These are phyloP conservation scores for Nyctereutes procyonoides DNA, from an alignment of 2,113 vertebrate species.

Conservation along the genomic window DNA sequence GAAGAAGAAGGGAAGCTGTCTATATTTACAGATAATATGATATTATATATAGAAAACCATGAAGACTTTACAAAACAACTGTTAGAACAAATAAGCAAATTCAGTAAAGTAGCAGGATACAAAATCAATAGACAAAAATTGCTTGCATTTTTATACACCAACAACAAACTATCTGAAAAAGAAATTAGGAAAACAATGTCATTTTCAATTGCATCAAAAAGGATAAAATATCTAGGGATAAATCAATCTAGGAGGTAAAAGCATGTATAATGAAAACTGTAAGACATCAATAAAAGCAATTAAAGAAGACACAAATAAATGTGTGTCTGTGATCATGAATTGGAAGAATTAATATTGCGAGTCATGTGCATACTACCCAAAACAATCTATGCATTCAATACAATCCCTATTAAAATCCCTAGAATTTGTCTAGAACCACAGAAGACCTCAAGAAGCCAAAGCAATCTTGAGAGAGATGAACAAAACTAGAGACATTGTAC, in stretches of 20 bases:
- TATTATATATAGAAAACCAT: neutral
- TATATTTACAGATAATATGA: neutral
- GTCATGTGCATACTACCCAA: neutral
- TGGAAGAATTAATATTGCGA: neutral
- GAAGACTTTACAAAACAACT: neutral
- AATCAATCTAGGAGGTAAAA: neutral
- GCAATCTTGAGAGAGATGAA: neutral
- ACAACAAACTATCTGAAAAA: neutral
- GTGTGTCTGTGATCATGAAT: neutral
- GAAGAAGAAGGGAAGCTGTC: neutral
- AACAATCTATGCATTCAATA: neutral
- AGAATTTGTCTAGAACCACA: neutral
- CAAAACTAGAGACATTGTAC: neutral
- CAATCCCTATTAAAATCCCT: neutral
- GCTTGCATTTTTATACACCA: neutral
- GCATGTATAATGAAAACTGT: neutral
- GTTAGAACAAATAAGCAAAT: neutral
- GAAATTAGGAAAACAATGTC: neutral
- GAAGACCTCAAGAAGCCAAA: neutral
- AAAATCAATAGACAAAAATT: neutral
- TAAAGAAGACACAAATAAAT: neutral
- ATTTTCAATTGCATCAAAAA: neutral
- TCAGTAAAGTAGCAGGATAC: neutral
- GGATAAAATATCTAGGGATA: neutral
- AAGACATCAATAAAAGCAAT: neutral